Percentiles rank a stretch among this genome's conserved stretches.
These are phyloP conservation scores for Oxystoma pomonae DNA, from an alignment of 2,888 invertebrate genomes.

Conservation along the genomic window DNA sequence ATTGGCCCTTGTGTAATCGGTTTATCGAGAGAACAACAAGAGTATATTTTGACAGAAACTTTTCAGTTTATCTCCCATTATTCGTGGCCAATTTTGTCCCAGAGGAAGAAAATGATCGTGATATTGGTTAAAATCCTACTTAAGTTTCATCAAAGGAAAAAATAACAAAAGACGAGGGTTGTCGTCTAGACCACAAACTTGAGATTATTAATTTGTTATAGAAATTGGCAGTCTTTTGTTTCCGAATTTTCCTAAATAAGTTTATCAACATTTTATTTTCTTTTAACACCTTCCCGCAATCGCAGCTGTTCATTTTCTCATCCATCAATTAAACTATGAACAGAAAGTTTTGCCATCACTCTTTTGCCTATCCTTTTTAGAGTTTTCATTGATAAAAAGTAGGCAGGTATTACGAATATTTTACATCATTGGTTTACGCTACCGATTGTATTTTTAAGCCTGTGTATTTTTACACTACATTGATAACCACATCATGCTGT, in stretches of 20 bases:
- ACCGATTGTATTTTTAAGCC: no score
- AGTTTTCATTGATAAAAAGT: no score
- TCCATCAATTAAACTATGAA: not conserved
- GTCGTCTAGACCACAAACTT: not conserved
- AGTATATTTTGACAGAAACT: slow-evolving; percentile 4
- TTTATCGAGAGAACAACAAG: slow-evolving; percentile 21
- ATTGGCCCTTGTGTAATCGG: slow-evolving; percentile 19
- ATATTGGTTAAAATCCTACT: not conserved
- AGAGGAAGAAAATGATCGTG: not conserved
- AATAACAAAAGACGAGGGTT: not conserved
- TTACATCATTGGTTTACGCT: no score
- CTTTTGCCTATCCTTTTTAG: not conserved
- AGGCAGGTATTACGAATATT: no score
- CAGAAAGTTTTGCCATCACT: not conserved
- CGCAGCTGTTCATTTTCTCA: not conserved
- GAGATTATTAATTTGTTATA: not conserved
- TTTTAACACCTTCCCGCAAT: not conserved
- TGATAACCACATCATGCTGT: not conserved
- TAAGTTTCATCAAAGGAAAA: not conserved
- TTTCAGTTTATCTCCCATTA: not conserved
- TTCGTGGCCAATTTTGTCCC: not conserved
- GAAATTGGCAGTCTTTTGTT: not conserved
- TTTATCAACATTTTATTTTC: not conserved
- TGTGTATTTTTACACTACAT: not conserved
- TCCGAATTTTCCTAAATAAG: not conserved